Conservation (phyloP, 2,797 vertebrate species). For the Eurystomus glaucurus region DNA sequence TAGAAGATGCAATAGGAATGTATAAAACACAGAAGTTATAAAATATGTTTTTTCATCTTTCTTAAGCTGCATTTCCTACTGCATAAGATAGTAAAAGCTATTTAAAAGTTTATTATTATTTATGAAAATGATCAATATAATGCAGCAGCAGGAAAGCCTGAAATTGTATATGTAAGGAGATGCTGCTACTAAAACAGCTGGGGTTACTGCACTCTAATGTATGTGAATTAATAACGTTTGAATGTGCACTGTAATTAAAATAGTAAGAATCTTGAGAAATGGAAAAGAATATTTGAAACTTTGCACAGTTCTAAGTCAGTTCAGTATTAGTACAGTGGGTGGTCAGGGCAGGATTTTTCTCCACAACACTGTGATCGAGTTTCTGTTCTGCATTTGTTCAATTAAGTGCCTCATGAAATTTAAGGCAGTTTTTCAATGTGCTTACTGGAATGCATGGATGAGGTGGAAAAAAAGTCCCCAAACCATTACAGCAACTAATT, state of each 20-base stretch:
- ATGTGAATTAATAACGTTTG: not conserved
- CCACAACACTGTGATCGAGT: not conserved
- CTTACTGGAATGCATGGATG: not conserved
- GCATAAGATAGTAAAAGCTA: not conserved
- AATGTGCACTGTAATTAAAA: not conserved
- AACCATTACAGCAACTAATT: not conserved
- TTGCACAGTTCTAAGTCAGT: not conserved
- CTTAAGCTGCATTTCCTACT: not conserved
- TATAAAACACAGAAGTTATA: not conserved
- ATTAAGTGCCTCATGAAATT: conserved; percentile 10
- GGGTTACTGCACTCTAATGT: not conserved
- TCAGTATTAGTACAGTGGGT: not conserved
- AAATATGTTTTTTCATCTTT: not conserved
- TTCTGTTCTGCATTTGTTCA: conserved; percentile 16
- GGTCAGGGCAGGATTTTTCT: not conserved
- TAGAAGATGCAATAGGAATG: not conserved
- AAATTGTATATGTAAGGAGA: not conserved
- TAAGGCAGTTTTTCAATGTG: not conserved
- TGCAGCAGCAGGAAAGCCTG: not conserved
- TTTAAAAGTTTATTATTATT: not conserved
- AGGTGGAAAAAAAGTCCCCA: not conserved
- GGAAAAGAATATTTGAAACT: not conserved
- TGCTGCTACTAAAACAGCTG: not conserved
- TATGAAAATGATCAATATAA: not conserved
- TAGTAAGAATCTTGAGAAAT: not conserved